Evolutionary conservation across 2,797 vertebrate species (phyloP).

Genomic region (Acanthornis magna): DNA sequence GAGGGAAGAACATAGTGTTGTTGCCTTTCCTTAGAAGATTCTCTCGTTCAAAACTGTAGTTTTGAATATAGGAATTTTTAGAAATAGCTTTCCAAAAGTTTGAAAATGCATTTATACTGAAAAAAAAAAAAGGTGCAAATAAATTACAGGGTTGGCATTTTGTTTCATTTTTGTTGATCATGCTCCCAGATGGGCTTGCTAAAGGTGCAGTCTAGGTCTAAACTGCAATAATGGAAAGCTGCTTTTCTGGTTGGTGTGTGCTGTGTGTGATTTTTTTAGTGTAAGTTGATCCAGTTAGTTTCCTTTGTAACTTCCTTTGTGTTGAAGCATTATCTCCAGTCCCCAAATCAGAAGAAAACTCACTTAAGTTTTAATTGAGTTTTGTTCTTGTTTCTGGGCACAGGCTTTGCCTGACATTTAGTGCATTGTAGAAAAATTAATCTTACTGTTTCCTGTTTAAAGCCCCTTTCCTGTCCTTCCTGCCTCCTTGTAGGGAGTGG

Average conservation of each 20-base stretch:
- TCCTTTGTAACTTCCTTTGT: neutral
- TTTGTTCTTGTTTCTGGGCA: neutral
- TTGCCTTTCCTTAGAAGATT: neutral
- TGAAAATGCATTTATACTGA: neutral
- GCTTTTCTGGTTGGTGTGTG: neutral
- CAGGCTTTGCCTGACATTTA: neutral
- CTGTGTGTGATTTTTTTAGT: neutral
- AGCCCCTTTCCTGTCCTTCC: neutral
- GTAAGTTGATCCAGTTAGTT: neutral
- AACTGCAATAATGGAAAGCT: accelerated
- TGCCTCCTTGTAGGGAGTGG: accelerated
- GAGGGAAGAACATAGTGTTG: neutral
- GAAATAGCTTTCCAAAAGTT: neutral
- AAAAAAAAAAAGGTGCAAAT: neutral
- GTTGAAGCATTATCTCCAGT: neutral
- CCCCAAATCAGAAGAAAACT: neutral
- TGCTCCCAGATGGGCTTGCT: neutral
- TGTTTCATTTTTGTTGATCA: neutral
- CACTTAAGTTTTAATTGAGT: neutral
- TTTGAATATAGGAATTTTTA: neutral
- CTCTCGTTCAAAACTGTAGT: neutral
- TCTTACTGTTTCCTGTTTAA: neutral
- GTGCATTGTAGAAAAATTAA: neutral
- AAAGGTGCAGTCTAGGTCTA: neutral
- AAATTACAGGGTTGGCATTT: neutral